These are phyloP conservation scores for Silvanus unidentatus DNA, from an alignment of 2,888 invertebrate genomes.

Conservation along the genomic window DNA sequence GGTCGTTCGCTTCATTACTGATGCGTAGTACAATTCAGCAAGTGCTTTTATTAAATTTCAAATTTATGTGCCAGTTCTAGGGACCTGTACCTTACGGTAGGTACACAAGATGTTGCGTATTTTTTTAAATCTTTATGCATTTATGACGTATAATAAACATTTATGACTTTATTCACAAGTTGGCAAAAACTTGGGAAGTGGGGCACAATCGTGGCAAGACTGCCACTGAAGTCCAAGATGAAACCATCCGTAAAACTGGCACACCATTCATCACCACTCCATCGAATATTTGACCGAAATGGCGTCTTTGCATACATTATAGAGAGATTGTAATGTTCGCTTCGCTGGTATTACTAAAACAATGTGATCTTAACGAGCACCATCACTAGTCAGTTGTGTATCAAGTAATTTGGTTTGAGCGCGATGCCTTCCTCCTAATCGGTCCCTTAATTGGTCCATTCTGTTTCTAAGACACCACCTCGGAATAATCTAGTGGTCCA, in stretches of 20 bases:
- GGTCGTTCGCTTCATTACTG: too few species aligned
- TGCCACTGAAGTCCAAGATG: too few species aligned
- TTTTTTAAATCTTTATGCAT: too few species aligned
- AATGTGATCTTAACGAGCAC: slow-evolving; percentile 41
- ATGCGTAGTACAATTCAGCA: too few species aligned
- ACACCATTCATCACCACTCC: slow-evolving; percentile 3
- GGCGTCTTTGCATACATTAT: not conserved
- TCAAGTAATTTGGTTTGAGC: slow-evolving; percentile 39
- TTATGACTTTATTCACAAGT: too few species aligned
- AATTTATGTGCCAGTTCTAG: too few species aligned
- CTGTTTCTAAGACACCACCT: slow-evolving; percentile 41
- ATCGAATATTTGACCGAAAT: too few species aligned
- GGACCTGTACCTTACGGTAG: too few species aligned
- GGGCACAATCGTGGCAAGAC: slow-evolving; percentile 24
- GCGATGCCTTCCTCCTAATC: slow-evolving; percentile 34
- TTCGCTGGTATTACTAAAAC: slow-evolving; percentile 21
- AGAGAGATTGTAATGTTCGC: slow-evolving; percentile 29
- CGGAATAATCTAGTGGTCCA: slow-evolving; percentile 43
- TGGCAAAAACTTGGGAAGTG: too few species aligned
- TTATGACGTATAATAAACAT: too few species aligned
- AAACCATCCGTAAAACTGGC: slow-evolving; percentile 33
- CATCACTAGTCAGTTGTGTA: slow-evolving; percentile 40
- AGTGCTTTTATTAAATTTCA: too few species aligned
- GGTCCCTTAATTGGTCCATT: slow-evolving; percentile 43
- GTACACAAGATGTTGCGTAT: too few species aligned